These are phyloP conservation scores for Thaleichthys pacificus DNA, from an alignment of 2,797 vertebrate genomes.

Conservation along the genomic window DNA sequence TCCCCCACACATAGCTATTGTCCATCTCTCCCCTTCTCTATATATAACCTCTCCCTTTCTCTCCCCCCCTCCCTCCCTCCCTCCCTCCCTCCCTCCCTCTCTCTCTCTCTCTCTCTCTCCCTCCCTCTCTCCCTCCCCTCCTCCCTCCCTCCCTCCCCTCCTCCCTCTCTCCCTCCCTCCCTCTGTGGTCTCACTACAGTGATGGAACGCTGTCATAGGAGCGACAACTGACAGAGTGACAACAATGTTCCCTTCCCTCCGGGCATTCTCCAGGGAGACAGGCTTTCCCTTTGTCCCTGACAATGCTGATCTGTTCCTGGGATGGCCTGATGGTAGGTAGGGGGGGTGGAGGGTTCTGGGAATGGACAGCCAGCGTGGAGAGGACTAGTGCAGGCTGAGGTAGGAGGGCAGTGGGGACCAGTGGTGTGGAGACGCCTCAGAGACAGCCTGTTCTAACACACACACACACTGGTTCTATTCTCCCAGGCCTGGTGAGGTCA, in stretches of 20 bases:
- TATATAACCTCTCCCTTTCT: too few species aligned
- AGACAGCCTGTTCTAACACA: neutral
- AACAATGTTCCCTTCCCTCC: neutral
- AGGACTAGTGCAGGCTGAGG: too few species aligned
- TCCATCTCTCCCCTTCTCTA: too few species aligned
- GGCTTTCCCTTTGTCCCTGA: constrained; percentile 32
- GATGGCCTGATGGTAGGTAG: constrained; percentile 16
- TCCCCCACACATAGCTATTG: too few species aligned
- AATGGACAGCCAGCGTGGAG: too few species aligned
- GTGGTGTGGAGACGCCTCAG: neutral
- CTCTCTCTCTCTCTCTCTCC: neutral
- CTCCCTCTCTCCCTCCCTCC: neutral
- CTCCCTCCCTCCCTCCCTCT: neutral
- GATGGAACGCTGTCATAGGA: neutral
- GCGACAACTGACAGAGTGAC: neutral
- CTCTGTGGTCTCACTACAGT: neutral
- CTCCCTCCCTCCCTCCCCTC: neutral
- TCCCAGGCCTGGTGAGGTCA: neutral
- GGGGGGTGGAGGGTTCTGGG: neutral
- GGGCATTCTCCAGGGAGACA: constrained; percentile 11
- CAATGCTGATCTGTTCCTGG: constrained; percentile 32
- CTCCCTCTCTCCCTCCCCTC: neutral
- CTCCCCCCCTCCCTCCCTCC: neutral
- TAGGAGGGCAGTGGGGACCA: neutral
- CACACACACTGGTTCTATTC: neutral